phyloP scores from a whole-genome alignment of 1,140 invertebrate species.

The Hydropsyche tenuis region DNA sequence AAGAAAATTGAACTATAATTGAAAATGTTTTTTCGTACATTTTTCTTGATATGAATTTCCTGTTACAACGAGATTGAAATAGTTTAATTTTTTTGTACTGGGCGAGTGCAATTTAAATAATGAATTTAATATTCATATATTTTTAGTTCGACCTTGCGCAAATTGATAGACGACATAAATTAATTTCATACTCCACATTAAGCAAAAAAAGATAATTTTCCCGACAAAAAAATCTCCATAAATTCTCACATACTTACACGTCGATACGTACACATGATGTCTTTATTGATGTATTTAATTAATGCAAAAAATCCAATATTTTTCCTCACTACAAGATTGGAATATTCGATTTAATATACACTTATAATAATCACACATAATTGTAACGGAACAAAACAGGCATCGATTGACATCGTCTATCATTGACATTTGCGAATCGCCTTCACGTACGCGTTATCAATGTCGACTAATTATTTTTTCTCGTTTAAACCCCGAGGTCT shows the following conservation, averaged over 20 bases:
- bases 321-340: too few relatives aligned
- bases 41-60: conserved; percentile 17
- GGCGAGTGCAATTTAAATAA: conserved; percentile 6
- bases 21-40: conserved; percentile 7
- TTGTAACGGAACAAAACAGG: too few relatives aligned
- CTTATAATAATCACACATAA: too few relatives aligned
- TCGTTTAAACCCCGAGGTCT: conserved; percentile 11
- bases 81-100: conserved; percentile 6
- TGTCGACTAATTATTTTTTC: conserved; percentile 19
- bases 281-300: too few relatives aligned
- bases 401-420: conserved; percentile 7
- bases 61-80: conserved; percentile 10
- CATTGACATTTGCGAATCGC: conserved; percentile 20
- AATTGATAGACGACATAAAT: too few relatives aligned
- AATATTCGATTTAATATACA: too few relatives aligned
- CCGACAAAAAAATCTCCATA: too few relatives aligned
- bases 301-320: too few relatives aligned
- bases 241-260: too few relatives aligned
- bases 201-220: too few relatives aligned
- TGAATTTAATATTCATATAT: conserved; percentile 23
- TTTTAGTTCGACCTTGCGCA: not conserved
- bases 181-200: too few relatives aligned
- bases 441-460: conserved; percentile 17
- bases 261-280: too few relatives aligned
- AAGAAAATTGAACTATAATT: conserved; percentile 20